Conservation (phyloP, 2,797 vertebrate species). For the Neosilurus mollespiculum region DNA sequence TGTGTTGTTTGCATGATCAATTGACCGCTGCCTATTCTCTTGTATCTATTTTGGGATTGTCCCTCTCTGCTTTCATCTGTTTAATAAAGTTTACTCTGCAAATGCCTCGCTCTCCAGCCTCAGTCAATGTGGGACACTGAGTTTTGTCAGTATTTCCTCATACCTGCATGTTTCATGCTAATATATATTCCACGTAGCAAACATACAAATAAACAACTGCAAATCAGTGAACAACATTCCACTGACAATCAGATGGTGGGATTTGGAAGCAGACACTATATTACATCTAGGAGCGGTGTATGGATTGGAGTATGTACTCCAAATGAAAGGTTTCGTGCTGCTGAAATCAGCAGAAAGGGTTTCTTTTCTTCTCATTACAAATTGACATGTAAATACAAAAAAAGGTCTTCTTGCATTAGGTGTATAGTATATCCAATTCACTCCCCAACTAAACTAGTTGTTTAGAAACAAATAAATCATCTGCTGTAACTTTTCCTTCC, state of each 20-base stretch:
- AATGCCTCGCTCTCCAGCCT: too few species aligned
- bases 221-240: background rate
- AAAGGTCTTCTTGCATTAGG: background rate
- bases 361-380: background rate
- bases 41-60: too few species aligned
- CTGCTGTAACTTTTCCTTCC: conserved; percentile 16
- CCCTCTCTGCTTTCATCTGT: too few species aligned
- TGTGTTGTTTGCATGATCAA: too few species aligned
- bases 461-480: conserved; percentile 11
- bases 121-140: background rate
- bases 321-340: background rate
- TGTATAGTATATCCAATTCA: background rate
- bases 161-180: background rate
- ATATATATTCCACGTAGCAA: background rate
- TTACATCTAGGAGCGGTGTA: background rate
- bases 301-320: background rate
- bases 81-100: too few species aligned
- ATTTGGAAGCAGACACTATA: background rate
- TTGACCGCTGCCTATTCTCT: too few species aligned
- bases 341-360: background rate
- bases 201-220: too few species aligned
- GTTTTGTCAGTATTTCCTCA: background rate
- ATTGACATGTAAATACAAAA: background rate
- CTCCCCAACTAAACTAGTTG: background rate
- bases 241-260: background rate